Conservation (phyloP, 2,888 invertebrate species). For the Meteorus colon region DNA sequence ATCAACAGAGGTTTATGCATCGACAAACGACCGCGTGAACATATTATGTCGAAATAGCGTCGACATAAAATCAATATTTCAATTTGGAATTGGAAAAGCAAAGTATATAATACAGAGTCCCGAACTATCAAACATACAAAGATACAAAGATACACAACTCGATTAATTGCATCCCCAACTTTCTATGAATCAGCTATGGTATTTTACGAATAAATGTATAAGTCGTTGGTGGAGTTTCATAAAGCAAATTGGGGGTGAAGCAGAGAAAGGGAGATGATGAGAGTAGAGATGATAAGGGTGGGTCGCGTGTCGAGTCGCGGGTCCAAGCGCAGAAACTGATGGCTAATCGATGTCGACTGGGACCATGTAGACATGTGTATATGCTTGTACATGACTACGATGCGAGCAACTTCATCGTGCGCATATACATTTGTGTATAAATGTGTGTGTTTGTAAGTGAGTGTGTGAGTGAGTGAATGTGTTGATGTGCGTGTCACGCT, state of each 20-base stretch:
- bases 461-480: background rate
- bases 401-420: background rate
- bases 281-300: slow-evolving; percentile 40
- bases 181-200: slow-evolving; percentile 26
- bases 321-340: slow-evolving; percentile 53
- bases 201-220: background rate
- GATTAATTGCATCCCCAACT: slow-evolving; percentile 46
- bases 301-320: slow-evolving; percentile 45
- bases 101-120: background rate
- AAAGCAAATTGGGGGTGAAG: slow-evolving; percentile 24
- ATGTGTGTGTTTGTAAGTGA: background rate
- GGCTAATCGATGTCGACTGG: slow-evolving; percentile 55
- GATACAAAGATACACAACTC: slow-evolving; percentile 33
- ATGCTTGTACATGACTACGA: background rate
- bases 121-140: slow-evolving; percentile 11
- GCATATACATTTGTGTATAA: background rate
- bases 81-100: slow-evolving; percentile 40
- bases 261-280: slow-evolving; percentile 22
- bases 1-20: slow-evolving; percentile 48
- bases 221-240: slow-evolving; percentile 30
- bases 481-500: background rate
- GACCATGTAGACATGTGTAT: slow-evolving; percentile 31
- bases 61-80: slow-evolving; percentile 55
- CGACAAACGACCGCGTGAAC: slow-evolving; percentile 47
- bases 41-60: slow-evolving; percentile 34